These are phyloP conservation scores for Zaprionus bogoriensis DNA, from an alignment of 2,888 invertebrate genomes.

Conservation along the genomic window DNA sequence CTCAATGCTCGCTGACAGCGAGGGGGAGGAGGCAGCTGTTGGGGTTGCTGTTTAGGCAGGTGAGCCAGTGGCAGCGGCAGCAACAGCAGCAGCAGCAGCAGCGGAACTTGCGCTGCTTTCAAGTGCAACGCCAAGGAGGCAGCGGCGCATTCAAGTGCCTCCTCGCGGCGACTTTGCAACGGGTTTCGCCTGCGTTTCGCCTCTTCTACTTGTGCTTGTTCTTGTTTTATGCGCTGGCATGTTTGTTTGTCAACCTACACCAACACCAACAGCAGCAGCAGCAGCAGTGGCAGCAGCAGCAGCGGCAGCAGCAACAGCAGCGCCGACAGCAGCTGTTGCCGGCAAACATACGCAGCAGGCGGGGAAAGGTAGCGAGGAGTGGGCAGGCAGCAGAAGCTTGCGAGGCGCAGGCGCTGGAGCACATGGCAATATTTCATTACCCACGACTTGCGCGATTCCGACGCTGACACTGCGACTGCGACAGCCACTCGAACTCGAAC, in stretches of 20 bases:
- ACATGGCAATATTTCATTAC: constrained; percentile 79
- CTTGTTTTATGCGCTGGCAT: constrained; percentile 74
- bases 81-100: constrained; percentile 17
- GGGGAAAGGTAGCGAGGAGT: constrained; percentile 9
- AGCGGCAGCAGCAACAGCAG: no score
- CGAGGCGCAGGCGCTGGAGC: constrained; percentile 64
- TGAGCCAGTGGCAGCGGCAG: constrained; percentile 30
- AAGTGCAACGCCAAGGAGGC: constrained; percentile 56
- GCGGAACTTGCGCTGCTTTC: constrained; percentile 61
- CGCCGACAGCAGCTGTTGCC: constrained; percentile 66
- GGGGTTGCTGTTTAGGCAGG: constrained; percentile 44
- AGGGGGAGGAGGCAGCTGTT: background rate
- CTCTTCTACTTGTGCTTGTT: constrained; percentile 19
- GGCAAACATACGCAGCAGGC: constrained; percentile 57
- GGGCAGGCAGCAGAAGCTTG: constrained; percentile 27
- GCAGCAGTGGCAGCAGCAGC: constrained; percentile 41
- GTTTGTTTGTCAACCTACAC: constrained; percentile 76
- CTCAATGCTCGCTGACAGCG: constrained; percentile 15
- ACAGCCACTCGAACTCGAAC: constrained; percentile 3
- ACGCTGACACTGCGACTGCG: constrained; percentile 42
- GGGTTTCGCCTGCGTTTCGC: constrained; percentile 1
- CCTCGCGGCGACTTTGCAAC: constrained; percentile 37
- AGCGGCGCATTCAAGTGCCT: constrained; percentile 66
- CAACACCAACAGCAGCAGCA: constrained; percentile 39
- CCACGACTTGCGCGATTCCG: constrained; percentile 61